These are phyloP conservation scores for Lordiphosa stackelbergi DNA, from an alignment of 1,140 invertebrate genomes.

Conservation along the genomic window DNA sequence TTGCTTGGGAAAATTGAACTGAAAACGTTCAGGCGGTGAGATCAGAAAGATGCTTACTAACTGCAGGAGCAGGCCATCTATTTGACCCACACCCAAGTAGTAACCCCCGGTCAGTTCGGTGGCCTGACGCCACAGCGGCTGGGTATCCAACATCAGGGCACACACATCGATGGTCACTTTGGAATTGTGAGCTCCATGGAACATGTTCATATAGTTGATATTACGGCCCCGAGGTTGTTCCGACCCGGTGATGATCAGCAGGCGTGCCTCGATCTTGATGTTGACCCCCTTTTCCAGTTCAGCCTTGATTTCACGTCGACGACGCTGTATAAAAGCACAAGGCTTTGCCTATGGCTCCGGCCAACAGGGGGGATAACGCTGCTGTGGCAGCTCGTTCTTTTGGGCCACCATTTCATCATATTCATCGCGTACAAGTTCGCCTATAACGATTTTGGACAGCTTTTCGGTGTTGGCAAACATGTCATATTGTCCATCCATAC, in stretches of 20 bases:
- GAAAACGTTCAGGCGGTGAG: constrained; percentile 1
- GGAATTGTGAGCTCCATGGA: not conserved
- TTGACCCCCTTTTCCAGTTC: not conserved
- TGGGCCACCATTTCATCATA: not conserved
- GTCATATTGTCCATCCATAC: not conserved
- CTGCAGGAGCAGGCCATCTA: not conserved
- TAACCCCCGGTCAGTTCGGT: constrained; percentile 4
- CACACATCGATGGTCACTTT: not conserved
- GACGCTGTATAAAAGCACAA: constrained; percentile 3
- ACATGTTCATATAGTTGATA: not conserved
- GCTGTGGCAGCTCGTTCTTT: too few species aligned
- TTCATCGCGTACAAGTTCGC: not conserved
- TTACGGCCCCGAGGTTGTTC: not conserved
- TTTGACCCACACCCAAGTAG: not conserved
- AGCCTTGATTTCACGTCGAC: not conserved
- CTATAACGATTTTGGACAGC: not conserved
- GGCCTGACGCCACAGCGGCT: not conserved
- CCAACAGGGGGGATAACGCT: not conserved
- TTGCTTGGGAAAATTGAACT: constrained; percentile 6
- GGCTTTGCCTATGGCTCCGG: not conserved
- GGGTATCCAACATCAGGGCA: not conserved
- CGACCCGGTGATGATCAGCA: constrained; percentile 1
- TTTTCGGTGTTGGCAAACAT: not conserved
- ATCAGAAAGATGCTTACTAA: constrained; percentile 2
- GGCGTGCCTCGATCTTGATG: not conserved